phyloP scores from a whole-genome alignment of 2,797 vertebrate genomes.

The Pygocentrus nattereri region DNA sequence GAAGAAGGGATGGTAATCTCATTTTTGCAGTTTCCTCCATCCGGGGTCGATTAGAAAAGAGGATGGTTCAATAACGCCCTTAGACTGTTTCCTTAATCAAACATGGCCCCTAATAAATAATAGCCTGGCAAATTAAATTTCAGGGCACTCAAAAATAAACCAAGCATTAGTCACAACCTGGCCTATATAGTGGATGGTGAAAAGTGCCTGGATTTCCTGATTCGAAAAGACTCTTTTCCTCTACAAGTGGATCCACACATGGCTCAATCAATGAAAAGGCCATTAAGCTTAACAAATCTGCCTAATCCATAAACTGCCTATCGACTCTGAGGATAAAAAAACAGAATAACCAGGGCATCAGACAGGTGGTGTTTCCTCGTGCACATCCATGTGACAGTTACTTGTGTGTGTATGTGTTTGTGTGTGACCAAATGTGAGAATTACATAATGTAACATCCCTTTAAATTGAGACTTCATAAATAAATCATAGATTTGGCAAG shows the following conservation, averaged over 20 bases:
- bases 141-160: constrained; percentile 71
- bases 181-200: constrained; percentile 72
- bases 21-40: constrained; percentile 43
- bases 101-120: constrained; percentile 66
- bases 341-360: constrained; percentile 42
- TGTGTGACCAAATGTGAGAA: not conserved
- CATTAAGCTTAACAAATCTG: constrained; percentile 82
- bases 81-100: constrained; percentile 52
- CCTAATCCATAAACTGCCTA: constrained; percentile 68
- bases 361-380: constrained; percentile 49
- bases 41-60: constrained; percentile 27
- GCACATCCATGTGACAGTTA: not conserved
- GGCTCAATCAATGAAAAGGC: constrained; percentile 78
- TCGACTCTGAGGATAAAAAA: constrained; percentile 61
- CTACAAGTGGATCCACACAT: constrained; percentile 68
- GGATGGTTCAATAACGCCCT: constrained; percentile 45
- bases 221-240: constrained; percentile 67
- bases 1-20: constrained; percentile 10
- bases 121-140: constrained; percentile 50
- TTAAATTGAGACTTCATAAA: not conserved
- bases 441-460: not conserved
- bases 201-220: constrained; percentile 72
- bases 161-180: constrained; percentile 54
- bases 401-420: constrained; percentile 24
- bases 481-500: not conserved